Base-by-base conservation (phyloP, 2,888 invertebrate species). In the Oxystoma pomonae region DNA sequence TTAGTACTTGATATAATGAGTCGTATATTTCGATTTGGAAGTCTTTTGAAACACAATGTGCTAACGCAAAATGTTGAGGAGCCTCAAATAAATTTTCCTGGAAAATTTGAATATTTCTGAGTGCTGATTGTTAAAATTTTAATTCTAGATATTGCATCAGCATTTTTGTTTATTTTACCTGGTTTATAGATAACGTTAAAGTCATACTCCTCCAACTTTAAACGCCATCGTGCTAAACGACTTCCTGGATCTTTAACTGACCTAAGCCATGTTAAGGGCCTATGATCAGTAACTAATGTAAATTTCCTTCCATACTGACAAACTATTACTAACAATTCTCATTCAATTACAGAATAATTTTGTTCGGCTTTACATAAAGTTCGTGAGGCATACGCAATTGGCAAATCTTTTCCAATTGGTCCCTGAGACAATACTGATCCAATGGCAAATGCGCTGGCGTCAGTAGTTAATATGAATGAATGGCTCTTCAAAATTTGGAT, bases 281-380 rank as follows among this genome's bases (percentile, higher is more conserved):
- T 59, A 60, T 79, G 78, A 62, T 79, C 77, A 0, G 74, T 79
- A 7, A 75, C 19, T 16, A 79, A 71, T 3, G 55, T 68, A 58
- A 79, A 79, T 63, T 73, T 69, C 19, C 71, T 69, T n/a, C 77
- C 77, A 62, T 69, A 76, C 2, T 79, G 57, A 68, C 71, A 75
- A 17, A 75, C 68, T 1, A 76, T 71, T 7, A 73, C 76, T 52
- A 76, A 59, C 1, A 75, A 57, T 71, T 76, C 76, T 55, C 70
- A 69, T 70, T 77, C 73, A 17, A 63, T 74, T 17, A 70, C 72
- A 1, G 62, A 63, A 58, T 73, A 73, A 55, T 72, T 73, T 35
- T 55, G 63, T 68, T 76, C 73, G 1, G 72, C 64, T 59, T 68
- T 67, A 61, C 73, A 76, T 61, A n/a, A n/a, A 7, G 73, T 73